These are phyloP conservation scores for Diplazon laetatorius DNA, from an alignment of 2,888 invertebrate species.

Conservation along the genomic window DNA sequence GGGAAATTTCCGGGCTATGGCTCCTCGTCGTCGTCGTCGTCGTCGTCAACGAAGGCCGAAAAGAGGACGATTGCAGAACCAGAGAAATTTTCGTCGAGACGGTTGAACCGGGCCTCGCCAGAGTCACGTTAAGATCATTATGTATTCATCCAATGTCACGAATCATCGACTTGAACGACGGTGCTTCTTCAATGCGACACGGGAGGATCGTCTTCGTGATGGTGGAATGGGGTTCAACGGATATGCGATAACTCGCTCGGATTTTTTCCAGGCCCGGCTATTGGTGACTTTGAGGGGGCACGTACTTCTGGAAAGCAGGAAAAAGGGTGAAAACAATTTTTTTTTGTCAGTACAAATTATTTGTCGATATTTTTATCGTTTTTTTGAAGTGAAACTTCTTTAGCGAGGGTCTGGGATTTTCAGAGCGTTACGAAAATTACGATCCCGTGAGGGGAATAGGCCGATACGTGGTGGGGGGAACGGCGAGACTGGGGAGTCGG, in stretches of 20 bases:
- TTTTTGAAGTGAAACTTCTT: no score
- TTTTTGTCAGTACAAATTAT: no score
- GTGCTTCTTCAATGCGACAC: not conserved
- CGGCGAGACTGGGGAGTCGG: no score
- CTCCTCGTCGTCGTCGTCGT: slow-evolving; percentile 26
- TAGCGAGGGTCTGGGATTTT: no score
- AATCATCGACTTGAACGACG: slow-evolving; percentile 53
- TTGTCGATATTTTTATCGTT: no score
- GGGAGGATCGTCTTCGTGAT: not conserved
- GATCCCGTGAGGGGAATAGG: no score
- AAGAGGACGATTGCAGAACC: slow-evolving; percentile 22
- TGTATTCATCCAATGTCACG: slow-evolving; percentile 58
- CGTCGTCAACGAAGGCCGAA: slow-evolving; percentile 41
- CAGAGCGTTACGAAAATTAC: no score
- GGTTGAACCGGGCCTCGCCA: not conserved
- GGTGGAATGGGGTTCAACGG: not conserved
- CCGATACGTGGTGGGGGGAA: no score
- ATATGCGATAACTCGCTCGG: not conserved
- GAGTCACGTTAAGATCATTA: slow-evolving; percentile 53
- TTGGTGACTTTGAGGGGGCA: no score
- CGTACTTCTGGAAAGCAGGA: no score
- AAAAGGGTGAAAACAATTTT: no score
- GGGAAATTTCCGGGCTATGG: slow-evolving; percentile 56
- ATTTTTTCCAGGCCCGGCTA: no score
- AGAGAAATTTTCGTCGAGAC: slow-evolving; percentile 46